Conservation (phyloP, 2,888 invertebrate genomes). For the Euclidia mi region DNA sequence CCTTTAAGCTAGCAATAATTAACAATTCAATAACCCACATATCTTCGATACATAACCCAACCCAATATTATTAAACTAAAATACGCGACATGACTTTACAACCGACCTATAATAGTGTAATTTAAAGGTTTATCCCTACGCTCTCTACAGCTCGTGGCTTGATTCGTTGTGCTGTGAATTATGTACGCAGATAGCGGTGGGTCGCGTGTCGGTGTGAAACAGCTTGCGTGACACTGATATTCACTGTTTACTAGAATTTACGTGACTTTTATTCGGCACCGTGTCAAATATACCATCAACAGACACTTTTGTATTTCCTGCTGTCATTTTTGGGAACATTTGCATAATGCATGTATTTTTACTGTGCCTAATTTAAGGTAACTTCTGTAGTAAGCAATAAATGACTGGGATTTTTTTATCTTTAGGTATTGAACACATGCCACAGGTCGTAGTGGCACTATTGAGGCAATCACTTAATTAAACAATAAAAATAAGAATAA, state of each 20-base stretch:
- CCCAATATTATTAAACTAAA: constrained; percentile 9
- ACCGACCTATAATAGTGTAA: neutral
- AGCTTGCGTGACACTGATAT: constrained; percentile 60
- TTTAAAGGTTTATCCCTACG: neutral
- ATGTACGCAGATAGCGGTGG: constrained; percentile 36
- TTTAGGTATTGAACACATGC: too few relatives aligned
- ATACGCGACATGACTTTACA: neutral
- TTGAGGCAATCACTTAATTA: too few relatives aligned
- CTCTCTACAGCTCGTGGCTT: constrained; percentile 26
- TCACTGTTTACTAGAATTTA: constrained; percentile 63
- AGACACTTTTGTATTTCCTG: constrained; percentile 29
- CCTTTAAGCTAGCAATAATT: too few relatives aligned
- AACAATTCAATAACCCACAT: too few relatives aligned
- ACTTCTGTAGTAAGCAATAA: too few relatives aligned
- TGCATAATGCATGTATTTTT: too few relatives aligned
- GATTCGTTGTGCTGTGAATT: constrained; percentile 46
- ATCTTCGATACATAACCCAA: too few relatives aligned
- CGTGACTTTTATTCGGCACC: constrained; percentile 53
- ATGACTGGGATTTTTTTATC: too few relatives aligned
- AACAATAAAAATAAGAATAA: too few relatives aligned
- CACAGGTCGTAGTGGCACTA: too few relatives aligned
- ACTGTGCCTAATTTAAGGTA: too few relatives aligned
- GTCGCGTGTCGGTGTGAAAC: constrained; percentile 57
- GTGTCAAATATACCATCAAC: constrained; percentile 51
- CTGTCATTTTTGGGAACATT: neutral